A percentile compares a stretch with the other conserved stretches of the same genome.
Evolutionary conservation across 2,888 invertebrate genomes (phyloP).

Genomic region (Amblyteles armatorius): DNA sequence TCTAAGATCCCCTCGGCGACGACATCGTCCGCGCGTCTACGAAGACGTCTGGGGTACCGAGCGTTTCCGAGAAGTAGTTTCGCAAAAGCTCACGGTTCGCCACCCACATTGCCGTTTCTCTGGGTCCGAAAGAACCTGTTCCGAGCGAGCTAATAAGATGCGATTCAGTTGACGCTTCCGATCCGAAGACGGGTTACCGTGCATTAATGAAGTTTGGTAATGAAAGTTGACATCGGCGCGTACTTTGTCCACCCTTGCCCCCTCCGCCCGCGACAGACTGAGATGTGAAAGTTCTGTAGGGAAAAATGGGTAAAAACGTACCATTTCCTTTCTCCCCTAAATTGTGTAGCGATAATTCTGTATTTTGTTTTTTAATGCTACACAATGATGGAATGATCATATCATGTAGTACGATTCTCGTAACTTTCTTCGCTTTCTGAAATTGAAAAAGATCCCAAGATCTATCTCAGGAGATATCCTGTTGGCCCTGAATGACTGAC

Average conservation of each 20-base stretch:
- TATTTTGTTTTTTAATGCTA: background rate
- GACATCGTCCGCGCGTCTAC: constrained; percentile 56
- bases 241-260: background rate
- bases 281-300: too few species aligned
- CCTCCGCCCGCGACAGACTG: background rate
- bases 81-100: constrained; percentile 64
- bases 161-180: constrained; percentile 20
- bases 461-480: constrained; percentile 7
- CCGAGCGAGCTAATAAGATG: constrained; percentile 33
- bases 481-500: constrained; percentile 32
- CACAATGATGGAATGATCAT: background rate
- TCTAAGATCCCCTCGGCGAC: constrained; percentile 21
- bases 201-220: background rate
- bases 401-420: background rate
- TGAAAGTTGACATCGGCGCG: background rate
- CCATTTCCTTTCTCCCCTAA: background rate
- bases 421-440: background rate
- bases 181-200: background rate
- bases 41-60: constrained; percentile 57
- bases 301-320: background rate
- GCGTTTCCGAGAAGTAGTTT: constrained; percentile 64
- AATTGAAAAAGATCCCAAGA: background rate
- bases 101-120: constrained; percentile 50
- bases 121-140: constrained; percentile 12
- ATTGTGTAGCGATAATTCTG: background rate